Percentiles rank a stretch among this genome's conserved stretches.
Evolutionary conservation across 1,140 invertebrate genomes (phyloP).

Genomic region (Drosophila mojavensis): DNA sequence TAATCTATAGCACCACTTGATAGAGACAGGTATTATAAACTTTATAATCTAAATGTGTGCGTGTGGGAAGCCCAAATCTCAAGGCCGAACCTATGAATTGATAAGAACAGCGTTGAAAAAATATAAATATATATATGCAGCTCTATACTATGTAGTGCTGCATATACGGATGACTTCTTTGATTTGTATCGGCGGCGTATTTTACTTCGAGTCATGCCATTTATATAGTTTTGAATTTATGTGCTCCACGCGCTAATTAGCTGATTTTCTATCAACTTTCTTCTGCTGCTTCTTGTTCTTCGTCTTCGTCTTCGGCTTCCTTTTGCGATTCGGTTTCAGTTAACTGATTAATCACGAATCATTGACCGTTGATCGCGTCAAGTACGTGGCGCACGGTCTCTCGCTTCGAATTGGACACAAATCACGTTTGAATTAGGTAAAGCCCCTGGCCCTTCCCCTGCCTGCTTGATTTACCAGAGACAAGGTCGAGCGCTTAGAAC

Average conservation of each 20-base stretch:
- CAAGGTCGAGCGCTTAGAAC: constrained; percentile 53
- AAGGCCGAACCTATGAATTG: no score
- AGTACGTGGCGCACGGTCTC: constrained; percentile 55
- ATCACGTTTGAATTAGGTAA: constrained; percentile 62
- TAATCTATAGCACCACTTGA: background rate
- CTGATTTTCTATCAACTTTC: constrained; percentile 39
- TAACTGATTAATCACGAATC: constrained; percentile 73
- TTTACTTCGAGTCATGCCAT: no score
- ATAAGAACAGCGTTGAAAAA: no score
- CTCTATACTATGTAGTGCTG: no score
- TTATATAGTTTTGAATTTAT: no score
- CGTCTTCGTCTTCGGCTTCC: background rate
- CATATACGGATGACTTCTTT: no score
- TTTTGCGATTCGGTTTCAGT: constrained; percentile 32
- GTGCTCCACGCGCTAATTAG: background rate
- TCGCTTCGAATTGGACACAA: constrained; percentile 44
- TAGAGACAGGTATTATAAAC: background rate
- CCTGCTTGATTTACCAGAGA: background rate
- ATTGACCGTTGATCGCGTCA: constrained; percentile 35
- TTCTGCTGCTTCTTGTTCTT: constrained; percentile 8
- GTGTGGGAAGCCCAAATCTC: no score
- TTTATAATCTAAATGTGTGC: background rate
- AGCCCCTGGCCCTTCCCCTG: background rate
- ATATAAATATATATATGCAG: no score
- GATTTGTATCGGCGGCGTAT: no score